These are phyloP conservation scores for Lepidostoma basale DNA, from an alignment of 1,140 invertebrate genomes.

Conservation along the genomic window DNA sequence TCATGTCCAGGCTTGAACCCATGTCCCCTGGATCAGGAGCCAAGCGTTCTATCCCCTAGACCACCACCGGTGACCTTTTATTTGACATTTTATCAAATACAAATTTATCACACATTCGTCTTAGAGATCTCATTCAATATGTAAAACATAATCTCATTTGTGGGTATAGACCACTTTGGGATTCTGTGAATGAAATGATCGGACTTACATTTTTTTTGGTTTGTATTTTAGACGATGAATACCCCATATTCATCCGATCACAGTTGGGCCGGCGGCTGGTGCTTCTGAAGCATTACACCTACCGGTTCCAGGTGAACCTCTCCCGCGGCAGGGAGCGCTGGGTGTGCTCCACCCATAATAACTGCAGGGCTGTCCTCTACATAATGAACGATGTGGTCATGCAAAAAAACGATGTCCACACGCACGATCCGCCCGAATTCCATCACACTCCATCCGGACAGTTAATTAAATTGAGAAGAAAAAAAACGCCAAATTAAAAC, in stretches of 20 bases:
- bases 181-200: too few relatives aligned
- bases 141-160: too few relatives aligned
- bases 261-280: neutral
- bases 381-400: neutral
- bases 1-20: neutral
- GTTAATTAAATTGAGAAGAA: neutral
- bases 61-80: neutral
- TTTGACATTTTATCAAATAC: neutral
- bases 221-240: neutral
- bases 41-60: neutral
- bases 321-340: neutral
- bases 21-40: neutral
- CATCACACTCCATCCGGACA: neutral
- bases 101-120: neutral
- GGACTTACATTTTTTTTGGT: neutral
- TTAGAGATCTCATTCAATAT: neutral
- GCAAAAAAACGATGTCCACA: constrained; percentile 11
- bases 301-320: neutral
- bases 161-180: too few relatives aligned
- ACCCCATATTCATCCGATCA: neutral
- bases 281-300: neutral
- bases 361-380: neutral
- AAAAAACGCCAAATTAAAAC: neutral
- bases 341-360: constrained; percentile 44
- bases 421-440: constrained; percentile 5